Percentiles rank a stretch among this genome's conserved stretches.
Conservation (phyloP, 1,140 invertebrate species). For the Cotesia glomerata region DNA sequence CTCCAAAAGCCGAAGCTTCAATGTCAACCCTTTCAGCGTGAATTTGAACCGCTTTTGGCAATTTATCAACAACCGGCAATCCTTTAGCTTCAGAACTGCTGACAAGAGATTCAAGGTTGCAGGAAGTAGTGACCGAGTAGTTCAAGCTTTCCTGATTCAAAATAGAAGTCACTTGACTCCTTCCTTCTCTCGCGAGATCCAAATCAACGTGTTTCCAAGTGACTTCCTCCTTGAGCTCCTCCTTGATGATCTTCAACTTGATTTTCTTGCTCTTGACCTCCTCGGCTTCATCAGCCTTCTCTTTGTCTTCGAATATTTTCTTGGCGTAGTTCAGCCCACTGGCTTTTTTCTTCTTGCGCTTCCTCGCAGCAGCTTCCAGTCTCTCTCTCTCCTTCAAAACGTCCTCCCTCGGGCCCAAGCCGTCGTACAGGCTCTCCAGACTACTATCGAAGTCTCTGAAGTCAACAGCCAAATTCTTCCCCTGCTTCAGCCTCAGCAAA, state of each 20-base stretch:
- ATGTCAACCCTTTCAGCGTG: conserved; percentile 61
- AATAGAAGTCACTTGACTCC: conserved; percentile 37
- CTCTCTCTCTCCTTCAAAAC: conserved; percentile 69
- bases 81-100: conserved; percentile 50
- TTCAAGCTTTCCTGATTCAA: conserved; percentile 40
- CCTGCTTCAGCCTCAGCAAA: conserved; percentile 74
- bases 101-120: conserved; percentile 70
- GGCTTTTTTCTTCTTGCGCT: conserved; percentile 68
- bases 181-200: conserved; percentile 35
- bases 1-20: conserved; percentile 43
- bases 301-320: conserved; percentile 80
- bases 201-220: conserved; percentile 46
- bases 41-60: conserved; percentile 64
- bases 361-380: conserved; percentile 64
- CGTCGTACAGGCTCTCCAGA: conserved; percentile 69
- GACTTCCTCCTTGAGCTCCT: conserved; percentile 43
- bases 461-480: conserved; percentile 74
- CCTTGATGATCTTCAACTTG: conserved; percentile 62
- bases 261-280: conserved; percentile 59
- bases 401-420: conserved; percentile 69
- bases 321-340: conserved; percentile 67
- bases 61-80: conserved; percentile 55
- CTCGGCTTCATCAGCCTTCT: conserved; percentile 69
- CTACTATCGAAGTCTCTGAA: conserved; percentile 70
- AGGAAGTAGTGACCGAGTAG: conserved; percentile 55